Conservation (phyloP, 2,797 vertebrate species). For the Premnoplex brunnescens region DNA sequence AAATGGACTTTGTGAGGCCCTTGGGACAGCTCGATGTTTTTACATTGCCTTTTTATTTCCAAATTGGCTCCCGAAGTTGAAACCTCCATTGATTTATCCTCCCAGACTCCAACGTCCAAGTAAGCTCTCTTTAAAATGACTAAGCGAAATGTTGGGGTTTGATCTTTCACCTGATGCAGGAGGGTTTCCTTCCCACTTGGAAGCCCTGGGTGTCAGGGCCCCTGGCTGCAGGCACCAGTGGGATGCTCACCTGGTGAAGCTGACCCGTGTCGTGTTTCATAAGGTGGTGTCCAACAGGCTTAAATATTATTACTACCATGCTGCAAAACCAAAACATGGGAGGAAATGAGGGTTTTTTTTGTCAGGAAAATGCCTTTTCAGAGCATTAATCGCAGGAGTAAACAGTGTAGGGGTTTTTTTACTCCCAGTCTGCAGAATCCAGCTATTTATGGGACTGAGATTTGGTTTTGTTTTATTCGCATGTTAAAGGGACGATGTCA, state of each 20-base stretch:
- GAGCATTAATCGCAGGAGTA: neutral
- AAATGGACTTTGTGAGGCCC: constrained; percentile 7
- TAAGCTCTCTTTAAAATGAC: neutral
- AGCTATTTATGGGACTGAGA: neutral
- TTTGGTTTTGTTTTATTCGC: neutral
- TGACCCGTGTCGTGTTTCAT: neutral
- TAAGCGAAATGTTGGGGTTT: neutral
- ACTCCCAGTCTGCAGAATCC: neutral
- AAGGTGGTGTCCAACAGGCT: neutral
- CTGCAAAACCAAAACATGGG: neutral
- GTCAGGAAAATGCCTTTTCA: neutral
- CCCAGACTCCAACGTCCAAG: neutral
- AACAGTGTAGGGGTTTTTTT: neutral
- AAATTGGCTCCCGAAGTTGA: neutral
- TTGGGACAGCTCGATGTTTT: neutral
- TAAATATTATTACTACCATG: neutral
- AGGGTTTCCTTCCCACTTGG: neutral
- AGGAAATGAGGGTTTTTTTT: neutral
- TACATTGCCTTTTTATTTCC: constrained; percentile 25
- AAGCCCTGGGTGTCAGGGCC: neutral
- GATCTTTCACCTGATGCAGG: neutral
- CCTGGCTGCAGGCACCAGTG: neutral
- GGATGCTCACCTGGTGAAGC: neutral
- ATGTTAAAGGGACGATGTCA: neutral
- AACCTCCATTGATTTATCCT: neutral